These are phyloP conservation scores for Acrocephalus kingi DNA, from an alignment of 2,113 vertebrate species.

Conservation along the genomic window DNA sequence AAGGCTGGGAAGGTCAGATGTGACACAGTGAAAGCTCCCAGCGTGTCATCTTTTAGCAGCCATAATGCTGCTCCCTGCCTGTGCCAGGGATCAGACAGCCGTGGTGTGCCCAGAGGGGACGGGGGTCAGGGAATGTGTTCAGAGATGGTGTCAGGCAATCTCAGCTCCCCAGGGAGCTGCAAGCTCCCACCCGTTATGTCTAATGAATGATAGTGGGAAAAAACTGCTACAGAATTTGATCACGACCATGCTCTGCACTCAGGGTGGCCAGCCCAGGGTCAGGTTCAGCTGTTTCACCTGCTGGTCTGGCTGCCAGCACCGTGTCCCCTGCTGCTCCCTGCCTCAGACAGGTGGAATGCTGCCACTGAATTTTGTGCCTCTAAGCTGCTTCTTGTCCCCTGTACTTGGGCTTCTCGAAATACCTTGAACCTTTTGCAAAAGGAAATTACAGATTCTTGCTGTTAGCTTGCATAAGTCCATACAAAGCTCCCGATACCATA, in stretches of 20 bases:
- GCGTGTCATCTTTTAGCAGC: neutral
- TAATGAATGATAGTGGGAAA: neutral
- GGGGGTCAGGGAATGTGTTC: neutral
- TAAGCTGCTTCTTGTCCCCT: neutral
- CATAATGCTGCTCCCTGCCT: neutral
- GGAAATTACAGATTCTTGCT: neutral
- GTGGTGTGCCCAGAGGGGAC: neutral
- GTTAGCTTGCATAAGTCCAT: neutral
- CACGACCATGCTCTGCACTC: neutral
- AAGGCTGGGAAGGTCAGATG: neutral
- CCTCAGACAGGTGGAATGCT: neutral
- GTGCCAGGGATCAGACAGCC: rapidly evolving
- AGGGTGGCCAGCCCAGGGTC: neutral
- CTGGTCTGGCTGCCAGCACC: neutral
- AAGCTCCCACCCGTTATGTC: neutral
- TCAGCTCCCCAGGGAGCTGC: rapidly evolving
- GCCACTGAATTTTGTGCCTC: neutral
- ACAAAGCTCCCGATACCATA: neutral
- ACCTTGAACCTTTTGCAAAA: neutral
- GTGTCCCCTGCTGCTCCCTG: neutral
- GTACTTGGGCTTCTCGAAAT: neutral
- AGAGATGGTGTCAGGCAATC: neutral
- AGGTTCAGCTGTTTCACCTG: neutral
- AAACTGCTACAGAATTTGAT: neutral
- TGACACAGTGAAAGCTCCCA: neutral